Evolutionary conservation across 2,888 invertebrate species (phyloP).

Genomic region (Frankliniella fusca): DNA sequence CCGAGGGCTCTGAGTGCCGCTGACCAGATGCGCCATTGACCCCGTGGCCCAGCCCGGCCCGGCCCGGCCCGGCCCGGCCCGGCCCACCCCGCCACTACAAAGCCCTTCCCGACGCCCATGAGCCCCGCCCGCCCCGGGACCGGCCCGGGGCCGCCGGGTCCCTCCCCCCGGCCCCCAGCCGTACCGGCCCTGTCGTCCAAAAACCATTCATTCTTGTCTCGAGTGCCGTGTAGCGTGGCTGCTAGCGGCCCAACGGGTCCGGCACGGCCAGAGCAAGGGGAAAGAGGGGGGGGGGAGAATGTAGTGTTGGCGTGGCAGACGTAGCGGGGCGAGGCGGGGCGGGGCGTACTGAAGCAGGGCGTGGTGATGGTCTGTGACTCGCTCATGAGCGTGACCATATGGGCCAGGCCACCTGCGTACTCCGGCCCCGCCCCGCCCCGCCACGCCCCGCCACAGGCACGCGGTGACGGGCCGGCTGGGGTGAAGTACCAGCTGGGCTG

Average conservation of each 20-base stretch:
- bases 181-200: background rate
- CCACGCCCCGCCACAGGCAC: background rate
- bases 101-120: background rate
- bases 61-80: too few relatives aligned
- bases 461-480: background rate
- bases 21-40: conserved; percentile 17
- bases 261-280: background rate
- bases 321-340: background rate
- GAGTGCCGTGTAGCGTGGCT: conserved; percentile 6
- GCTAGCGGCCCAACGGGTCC: background rate
- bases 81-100: too few relatives aligned
- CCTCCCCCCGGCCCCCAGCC: background rate
- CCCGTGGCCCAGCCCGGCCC: background rate
- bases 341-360: too few relatives aligned
- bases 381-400: too few relatives aligned
- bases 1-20: background rate
- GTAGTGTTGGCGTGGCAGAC: background rate
- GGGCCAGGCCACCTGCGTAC: background rate
- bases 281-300: background rate
- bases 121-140: background rate
- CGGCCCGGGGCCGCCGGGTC: background rate
- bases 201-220: conserved; percentile 24
- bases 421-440: background rate
- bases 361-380: too few relatives aligned
- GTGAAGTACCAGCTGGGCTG: background rate